Evolutionary conservation across 1,140 invertebrate species (phyloP).

Genomic region (Brachionus rubens): DNA sequence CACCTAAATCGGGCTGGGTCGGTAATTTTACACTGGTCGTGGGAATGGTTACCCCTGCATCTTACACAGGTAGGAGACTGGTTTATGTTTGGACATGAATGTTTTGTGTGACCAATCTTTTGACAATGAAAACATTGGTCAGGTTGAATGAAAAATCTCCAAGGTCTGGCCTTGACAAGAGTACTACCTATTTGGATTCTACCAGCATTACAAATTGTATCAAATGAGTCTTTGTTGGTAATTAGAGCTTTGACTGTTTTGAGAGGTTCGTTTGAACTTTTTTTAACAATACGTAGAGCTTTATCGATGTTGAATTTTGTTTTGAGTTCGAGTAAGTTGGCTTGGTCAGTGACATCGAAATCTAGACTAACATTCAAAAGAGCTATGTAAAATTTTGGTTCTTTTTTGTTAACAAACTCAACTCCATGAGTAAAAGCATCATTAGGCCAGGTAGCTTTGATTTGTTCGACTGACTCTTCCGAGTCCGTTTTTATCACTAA

Average conservation of each 20-base stretch:
- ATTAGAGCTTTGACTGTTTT: neutral
- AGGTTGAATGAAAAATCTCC: neutral
- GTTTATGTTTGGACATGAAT: neutral
- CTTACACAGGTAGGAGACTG: neutral
- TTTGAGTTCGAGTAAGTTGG: neutral
- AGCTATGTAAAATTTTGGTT: neutral
- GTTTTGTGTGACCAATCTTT: neutral
- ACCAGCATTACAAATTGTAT: neutral
- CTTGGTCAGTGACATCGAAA: neutral
- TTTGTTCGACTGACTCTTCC: neutral
- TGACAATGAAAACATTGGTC: slow-evolving; percentile 1
- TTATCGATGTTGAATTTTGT: neutral
- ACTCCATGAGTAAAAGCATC: neutral
- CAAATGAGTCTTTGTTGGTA: neutral
- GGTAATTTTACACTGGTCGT: neutral
- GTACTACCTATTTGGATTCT: neutral
- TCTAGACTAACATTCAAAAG: neutral
- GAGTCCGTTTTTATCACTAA: neutral
- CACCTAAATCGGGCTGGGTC: neutral
- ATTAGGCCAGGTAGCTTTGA: neutral
- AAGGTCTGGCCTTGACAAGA: neutral
- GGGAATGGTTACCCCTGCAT: neutral
- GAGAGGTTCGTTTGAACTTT: neutral
- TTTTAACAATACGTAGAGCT: neutral
- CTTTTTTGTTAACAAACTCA: neutral